A percentile compares a stretch with the other conserved stretches of the same genome.
These are phyloP conservation scores for Sitta europaea DNA, from an alignment of 2,113 vertebrate species.

Conservation along the genomic window DNA sequence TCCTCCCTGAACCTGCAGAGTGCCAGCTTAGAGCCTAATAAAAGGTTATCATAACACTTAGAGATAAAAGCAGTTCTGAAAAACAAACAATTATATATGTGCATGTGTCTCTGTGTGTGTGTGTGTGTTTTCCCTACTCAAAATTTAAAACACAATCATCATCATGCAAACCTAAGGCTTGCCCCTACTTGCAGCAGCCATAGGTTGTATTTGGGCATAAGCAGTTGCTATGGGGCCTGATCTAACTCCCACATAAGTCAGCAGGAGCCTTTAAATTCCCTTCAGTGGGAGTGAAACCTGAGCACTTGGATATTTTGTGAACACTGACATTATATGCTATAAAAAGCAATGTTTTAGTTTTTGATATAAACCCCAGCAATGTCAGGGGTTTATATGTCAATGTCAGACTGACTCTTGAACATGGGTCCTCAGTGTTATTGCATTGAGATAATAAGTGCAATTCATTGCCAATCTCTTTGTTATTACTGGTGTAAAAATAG, in stretches of 20 bases:
- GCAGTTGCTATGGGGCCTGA: neutral
- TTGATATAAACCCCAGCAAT: neutral
- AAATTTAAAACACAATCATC: neutral
- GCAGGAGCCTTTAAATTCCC: neutral
- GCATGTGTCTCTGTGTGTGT: no score
- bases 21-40: neutral
- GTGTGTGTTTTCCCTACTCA: neutral
- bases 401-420: neutral
- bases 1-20: neutral
- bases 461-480: slow-evolving; percentile 8
- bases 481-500: slow-evolving; percentile 47
- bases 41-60: neutral
- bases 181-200: neutral
- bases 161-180: neutral
- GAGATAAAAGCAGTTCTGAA: neutral
- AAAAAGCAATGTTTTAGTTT: neutral
- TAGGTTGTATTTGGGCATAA: neutral
- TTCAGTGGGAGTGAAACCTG: neutral
- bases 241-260: neutral
- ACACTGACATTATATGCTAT: neutral
- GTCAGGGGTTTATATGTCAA: no score
- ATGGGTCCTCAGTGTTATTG: neutral
- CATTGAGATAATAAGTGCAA: neutral
- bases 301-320: neutral
- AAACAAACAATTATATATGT: neutral